Evolutionary conservation across 1,140 invertebrate species (phyloP).

Genomic region (Nasonia longicornis): DNA sequence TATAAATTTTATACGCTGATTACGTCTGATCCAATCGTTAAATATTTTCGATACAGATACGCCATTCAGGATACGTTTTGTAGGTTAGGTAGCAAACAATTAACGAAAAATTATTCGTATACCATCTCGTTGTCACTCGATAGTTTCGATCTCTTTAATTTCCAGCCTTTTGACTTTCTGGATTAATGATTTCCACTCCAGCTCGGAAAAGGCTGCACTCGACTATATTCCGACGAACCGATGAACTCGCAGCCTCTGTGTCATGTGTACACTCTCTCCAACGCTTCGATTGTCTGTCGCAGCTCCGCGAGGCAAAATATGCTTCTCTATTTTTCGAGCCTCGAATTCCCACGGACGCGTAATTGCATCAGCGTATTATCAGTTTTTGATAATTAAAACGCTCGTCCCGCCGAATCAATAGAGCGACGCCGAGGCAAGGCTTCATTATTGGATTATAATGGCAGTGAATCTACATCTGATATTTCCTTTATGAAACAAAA

Average conservation of each 20-base stretch:
- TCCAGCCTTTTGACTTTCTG: conserved; percentile 49
- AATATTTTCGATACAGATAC: too few species aligned
- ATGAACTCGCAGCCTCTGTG: neutral
- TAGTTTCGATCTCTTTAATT: conserved; percentile 9
- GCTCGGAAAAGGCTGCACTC: conserved; percentile 55
- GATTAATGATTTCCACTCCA: conserved; percentile 58
- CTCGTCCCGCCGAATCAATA: neutral
- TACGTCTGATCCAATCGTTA: too few species aligned
- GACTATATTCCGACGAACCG: conserved; percentile 47
- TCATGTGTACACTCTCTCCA: neutral
- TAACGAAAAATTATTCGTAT: neutral
- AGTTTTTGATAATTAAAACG: neutral
- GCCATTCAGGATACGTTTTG: too few species aligned
- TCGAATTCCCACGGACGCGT: neutral
- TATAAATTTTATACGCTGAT: too few species aligned
- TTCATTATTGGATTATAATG: neutral
- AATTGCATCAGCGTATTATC: neutral
- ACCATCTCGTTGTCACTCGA: neutral
- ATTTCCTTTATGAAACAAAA: neutral
- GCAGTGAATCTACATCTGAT: neutral
- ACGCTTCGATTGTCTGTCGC: neutral
- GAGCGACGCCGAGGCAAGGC: too few species aligned
- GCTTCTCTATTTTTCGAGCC: neutral
- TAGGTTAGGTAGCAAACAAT: too few species aligned
- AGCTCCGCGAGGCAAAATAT: neutral